Base-by-base conservation (phyloP, 2,888 invertebrate species). In the Netelia virgata region DNA sequence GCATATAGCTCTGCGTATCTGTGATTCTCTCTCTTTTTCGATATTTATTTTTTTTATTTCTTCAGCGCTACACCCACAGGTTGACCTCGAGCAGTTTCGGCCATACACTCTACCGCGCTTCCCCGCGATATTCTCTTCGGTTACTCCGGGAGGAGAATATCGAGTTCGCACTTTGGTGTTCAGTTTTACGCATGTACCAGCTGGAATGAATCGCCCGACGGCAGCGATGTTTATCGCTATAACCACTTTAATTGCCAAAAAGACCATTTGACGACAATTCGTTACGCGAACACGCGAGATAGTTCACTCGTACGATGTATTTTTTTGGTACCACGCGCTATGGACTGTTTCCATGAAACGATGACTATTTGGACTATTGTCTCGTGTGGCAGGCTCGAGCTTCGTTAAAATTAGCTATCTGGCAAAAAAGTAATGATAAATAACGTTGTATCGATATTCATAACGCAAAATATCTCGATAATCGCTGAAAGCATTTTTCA, bases 241-340 rank as follows among this genome's bases (percentile, higher is more conserved):
- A 55, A 57, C 20, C 70, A 18, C 36, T 57, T 43, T n/a, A 70
- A 72, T 57, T 57, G 57, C 41, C 57, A 72, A 72, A n/a, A 72
- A 41, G 57, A 57, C 28, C 41, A 72, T 72, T 72, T 57, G 18
- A 41, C 16, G 18, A 41, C 16, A 41, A 55, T 72, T 72, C 11
- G 41, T 36, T 72, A 14, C 11, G 8, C 14, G 14, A 14, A 78
- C 61, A 70, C 63, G 61, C 69, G 61, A 59, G 43, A 66, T 20
- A 72, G 43, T 72, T 66, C 72, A 28, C 16, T 70, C 28, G n/a
- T n/a, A 16, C 14, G 36, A 5, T 70, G 9, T 55, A 20, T 55
- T 36, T 55, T 55, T 14, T 14, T 3, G 47, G 20, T n/a, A 18
- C 59, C 6, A 50, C 69, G 59, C 20, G 36, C 28, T 5, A 28